phyloP scores from a whole-genome alignment of 1,140 invertebrate genomes.

The Leptinotarsa texana region DNA sequence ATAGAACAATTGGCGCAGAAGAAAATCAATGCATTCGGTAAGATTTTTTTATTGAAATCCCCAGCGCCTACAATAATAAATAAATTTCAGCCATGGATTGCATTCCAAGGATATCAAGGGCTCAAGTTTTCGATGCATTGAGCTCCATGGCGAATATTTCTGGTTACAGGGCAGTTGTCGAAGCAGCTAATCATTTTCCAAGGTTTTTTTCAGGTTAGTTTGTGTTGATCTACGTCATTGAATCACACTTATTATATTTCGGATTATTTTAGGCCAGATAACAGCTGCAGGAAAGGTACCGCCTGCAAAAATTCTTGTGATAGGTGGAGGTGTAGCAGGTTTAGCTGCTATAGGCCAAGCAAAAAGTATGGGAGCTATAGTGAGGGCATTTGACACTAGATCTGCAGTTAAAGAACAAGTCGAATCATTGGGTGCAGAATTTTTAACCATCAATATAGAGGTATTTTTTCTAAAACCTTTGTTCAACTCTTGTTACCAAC shows the following conservation, averaged over 20 bases:
- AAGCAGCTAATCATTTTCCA: slow-evolving; percentile 87
- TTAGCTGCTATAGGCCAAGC: slow-evolving; percentile 84
- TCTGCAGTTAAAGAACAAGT: slow-evolving; percentile 88
- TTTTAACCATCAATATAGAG: slow-evolving; percentile 76
- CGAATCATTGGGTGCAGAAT: slow-evolving; percentile 85
- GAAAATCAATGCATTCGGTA: slow-evolving; percentile 82
- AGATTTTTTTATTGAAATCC: slow-evolving; percentile 35
- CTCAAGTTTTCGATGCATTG: slow-evolving; percentile 87
- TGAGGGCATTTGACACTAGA: slow-evolving; percentile 85
- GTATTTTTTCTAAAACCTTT: slow-evolving; percentile 50
- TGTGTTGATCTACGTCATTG: too few relatives aligned
- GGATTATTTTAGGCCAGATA: slow-evolving; percentile 69
- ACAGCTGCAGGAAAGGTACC: slow-evolving; percentile 85
- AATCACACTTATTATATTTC: too few relatives aligned
- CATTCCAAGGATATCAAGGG: slow-evolving; percentile 80
- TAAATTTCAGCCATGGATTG: slow-evolving; percentile 75
- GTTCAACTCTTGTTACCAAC: too few relatives aligned
- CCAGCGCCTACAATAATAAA: not conserved
- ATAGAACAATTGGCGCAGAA: slow-evolving; percentile 71
- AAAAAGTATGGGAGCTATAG: slow-evolving; percentile 87
- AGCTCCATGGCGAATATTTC: slow-evolving; percentile 93
- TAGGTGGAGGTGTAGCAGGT: slow-evolving; percentile 88
- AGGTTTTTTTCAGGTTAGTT: slow-evolving; percentile 80
- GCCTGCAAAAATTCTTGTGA: slow-evolving; percentile 83
- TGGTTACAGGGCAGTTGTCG: slow-evolving; percentile 87